A percentile compares a stretch with the other conserved stretches of the same genome.
Evolutionary conservation across 1,140 invertebrate species (phyloP).

Genomic region (Drosophila nikananu): DNA sequence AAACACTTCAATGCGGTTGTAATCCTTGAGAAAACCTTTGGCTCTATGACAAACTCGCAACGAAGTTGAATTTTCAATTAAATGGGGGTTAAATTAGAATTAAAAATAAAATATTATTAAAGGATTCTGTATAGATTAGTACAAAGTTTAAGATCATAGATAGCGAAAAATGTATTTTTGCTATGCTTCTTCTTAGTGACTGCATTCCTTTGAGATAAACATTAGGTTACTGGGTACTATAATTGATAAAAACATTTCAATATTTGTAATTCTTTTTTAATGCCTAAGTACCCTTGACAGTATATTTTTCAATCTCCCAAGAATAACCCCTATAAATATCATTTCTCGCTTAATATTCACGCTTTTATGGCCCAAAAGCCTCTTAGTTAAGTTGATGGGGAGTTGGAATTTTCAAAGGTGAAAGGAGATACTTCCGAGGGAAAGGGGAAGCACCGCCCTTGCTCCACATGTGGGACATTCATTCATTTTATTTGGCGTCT

Average conservation of each 20-base stretch:
- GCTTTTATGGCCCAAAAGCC: conserved; percentile 8
- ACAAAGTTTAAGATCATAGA: background rate
- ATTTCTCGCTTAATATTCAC: conserved; percentile 22
- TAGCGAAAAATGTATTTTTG: too few relatives aligned
- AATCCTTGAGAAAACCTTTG: background rate
- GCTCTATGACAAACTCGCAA: background rate
- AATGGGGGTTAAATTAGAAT: too few relatives aligned
- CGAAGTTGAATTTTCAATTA: background rate
- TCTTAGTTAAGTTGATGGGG: conserved; percentile 34
- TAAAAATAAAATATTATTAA: background rate
- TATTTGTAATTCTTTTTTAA: background rate
- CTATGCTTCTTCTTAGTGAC: fast-evolving
- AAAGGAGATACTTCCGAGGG: background rate
- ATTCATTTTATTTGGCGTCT: conserved; percentile 46
- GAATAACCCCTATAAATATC: background rate
- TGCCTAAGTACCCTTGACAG: background rate
- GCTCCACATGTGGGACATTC: conserved; percentile 16
- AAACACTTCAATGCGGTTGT: background rate
- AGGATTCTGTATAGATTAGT: background rate
- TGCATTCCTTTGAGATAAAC: background rate
- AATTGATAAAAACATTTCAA: background rate
- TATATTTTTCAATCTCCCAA: background rate
- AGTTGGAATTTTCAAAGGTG: conserved; percentile 12
- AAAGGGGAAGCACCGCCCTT: background rate
- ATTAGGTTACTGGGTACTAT: background rate